Percentiles rank a stretch among this genome's conserved stretches.
Evolutionary conservation across 2,113 vertebrate genomes (phyloP).

Genomic region (Aphelocoma coerulescens): DNA sequence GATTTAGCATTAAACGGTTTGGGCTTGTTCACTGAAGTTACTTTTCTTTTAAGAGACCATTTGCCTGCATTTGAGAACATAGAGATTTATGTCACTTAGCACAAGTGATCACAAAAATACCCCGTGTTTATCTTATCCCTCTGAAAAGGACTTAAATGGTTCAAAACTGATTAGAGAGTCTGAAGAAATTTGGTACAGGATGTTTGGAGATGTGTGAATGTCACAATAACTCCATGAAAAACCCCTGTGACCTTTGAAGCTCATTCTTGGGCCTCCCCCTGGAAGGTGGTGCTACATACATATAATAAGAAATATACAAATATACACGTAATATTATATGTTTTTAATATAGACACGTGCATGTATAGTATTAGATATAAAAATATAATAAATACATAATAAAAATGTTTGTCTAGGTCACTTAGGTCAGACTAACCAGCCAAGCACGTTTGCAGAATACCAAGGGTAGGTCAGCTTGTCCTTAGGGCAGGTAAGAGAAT

Average conservation of each 20-base stretch:
- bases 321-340: too few species aligned
- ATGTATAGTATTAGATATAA: rapidly evolving
- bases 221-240: not conserved
- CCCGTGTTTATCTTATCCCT: not conserved
- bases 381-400: not conserved
- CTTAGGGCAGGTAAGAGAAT: not conserved
- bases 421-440: not conserved
- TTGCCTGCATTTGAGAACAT: not conserved
- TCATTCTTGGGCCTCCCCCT: not conserved
- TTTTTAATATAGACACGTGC: not conserved
- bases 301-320: not conserved
- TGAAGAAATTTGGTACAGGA: not conserved
- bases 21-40: not conserved
- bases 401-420: not conserved
- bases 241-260: not conserved
- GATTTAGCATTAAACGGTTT: not conserved
- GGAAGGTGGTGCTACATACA: rapidly evolving
- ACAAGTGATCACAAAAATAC: not conserved
- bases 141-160: not conserved
- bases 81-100: not conserved
- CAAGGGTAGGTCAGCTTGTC: too few species aligned
- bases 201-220: not conserved
- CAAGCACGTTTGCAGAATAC: not conserved
- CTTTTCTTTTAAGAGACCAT: not conserved
- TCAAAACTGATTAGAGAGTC: not conserved